A percentile compares a stretch with the other conserved stretches of the same genome.
Evolutionary conservation across 2,888 invertebrate species (phyloP).

Genomic region (Yponomeuta plumbellus): DNA sequence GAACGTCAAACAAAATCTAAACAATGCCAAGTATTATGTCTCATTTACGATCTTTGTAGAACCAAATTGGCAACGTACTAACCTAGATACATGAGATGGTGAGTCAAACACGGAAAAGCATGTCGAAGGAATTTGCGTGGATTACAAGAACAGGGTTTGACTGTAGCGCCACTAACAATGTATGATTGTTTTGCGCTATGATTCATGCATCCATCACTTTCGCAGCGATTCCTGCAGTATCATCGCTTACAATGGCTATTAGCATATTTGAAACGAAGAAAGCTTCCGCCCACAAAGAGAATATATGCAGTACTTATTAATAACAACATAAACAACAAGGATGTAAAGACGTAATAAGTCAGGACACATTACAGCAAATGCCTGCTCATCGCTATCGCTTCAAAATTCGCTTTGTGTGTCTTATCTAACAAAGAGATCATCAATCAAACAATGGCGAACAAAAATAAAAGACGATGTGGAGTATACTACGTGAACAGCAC

Average conservation of each 20-base stretch:
- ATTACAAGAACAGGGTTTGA: conserved; percentile 8
- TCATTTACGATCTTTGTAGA: no score
- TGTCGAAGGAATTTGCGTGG: conserved; percentile 10
- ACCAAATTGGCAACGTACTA: no score
- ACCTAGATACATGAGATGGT: conserved; percentile 22
- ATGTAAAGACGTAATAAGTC: no score
- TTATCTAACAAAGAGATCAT: no score
- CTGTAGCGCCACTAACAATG: conserved; percentile 31
- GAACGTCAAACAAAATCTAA: no score
- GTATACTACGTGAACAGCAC: no score
- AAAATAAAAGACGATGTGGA: no score
- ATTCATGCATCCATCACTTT: conserved; percentile 44
- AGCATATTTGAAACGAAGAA: conserved; percentile 38
- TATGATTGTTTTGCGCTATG: conserved; percentile 28
- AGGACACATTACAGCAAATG: no score
- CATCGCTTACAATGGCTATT: conserved; percentile 38
- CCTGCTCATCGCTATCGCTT: no score
- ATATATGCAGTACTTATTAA: not conserved
- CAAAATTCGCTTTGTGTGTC: no score
- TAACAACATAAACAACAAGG: not conserved
- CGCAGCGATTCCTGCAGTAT: conserved; percentile 41
- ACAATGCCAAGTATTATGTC: no score
- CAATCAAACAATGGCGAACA: no score
- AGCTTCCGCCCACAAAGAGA: conserved; percentile 16
- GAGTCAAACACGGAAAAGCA: conserved; percentile 42